A percentile compares a stretch with the other conserved stretches of the same genome.
These are phyloP conservation scores for Cataglyphis albicans DNA, from an alignment of 2,888 invertebrate species.

Conservation along the genomic window DNA sequence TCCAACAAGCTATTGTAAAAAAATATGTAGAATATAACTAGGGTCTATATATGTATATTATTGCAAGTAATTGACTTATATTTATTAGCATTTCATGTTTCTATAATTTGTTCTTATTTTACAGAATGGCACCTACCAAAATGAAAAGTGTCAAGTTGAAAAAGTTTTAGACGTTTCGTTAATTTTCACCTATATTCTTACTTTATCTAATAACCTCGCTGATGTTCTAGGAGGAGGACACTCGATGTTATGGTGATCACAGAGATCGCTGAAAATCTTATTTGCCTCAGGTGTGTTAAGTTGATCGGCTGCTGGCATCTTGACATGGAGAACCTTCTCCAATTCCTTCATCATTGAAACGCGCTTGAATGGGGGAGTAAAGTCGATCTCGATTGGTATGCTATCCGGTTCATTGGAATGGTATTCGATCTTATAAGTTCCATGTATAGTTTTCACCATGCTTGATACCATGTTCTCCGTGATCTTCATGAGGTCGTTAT, in stretches of 20 bases:
- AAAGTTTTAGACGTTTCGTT: neutral
- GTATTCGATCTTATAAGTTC: constrained; percentile 95
- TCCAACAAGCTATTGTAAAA: constrained; percentile 91
- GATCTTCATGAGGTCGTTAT: constrained; percentile 96
- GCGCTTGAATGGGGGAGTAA: constrained; percentile 98
- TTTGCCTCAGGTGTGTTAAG: constrained; percentile 91
- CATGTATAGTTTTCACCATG: constrained; percentile 97
- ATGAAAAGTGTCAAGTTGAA: neutral
- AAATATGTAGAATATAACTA: neutral
- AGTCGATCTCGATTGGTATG: constrained; percentile 95
- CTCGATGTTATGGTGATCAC: constrained; percentile 93
- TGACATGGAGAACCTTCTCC: constrained; percentile 92
- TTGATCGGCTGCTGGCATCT: constrained; percentile 91
- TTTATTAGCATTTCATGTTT: constrained; percentile 12
- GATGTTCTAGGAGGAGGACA: constrained; percentile 97
- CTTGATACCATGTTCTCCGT: constrained; percentile 97
- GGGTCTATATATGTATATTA: neutral
- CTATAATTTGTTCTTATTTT: neutral
- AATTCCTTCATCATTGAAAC: constrained; percentile 96
- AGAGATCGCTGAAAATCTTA: constrained; percentile 93
- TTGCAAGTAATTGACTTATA: neutral
- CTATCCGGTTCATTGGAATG: constrained; percentile 97
- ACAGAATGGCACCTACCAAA: neutral
- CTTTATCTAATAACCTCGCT: constrained; percentile 97
- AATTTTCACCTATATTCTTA: constrained; percentile 71